Evolutionary conservation across 2,797 vertebrate species (phyloP), one percentile per base, ranked within the genome.

Genomic region (Morus bassanus): DNA sequence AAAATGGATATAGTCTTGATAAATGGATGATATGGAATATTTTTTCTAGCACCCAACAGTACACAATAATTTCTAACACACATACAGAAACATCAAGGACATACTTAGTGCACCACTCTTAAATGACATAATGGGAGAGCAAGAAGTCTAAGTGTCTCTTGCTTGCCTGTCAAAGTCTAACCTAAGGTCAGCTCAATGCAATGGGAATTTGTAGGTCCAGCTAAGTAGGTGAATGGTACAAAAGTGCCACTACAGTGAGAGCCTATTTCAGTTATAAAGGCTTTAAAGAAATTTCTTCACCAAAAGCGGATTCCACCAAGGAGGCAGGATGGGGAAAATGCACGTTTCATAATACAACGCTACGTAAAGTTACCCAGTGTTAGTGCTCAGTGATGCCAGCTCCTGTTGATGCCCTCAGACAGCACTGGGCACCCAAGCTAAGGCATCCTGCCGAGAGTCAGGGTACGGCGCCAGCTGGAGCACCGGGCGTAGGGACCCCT

Each of bases 401-500:
- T 48, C 43, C 28, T 48, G 23, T 13, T 27, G 43, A 69, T 37
- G 64, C 23, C 45, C 18, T 59, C 23, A 28, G 35, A 50, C 18
- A 23, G 45, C 1, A 3, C 35, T 60, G 45, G 79, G 45, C 19
- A 51, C 54, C 39, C 5, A 9, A 45, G 61, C 25, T 35, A 18
- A 35, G 14, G 27, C 14, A 51, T 27, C 23, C 37, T 21, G 41
- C 64, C 33, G n/a, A 37, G 18, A 39, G n/a, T 2, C 0, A 2
- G 45, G 31, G 35, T 50, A 28, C 6, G 1, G 43, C n/a, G 37
- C n/a, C 64, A 22, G 41, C n/a, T 12, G 6, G 7, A 37, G 37
- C 11, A 2, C 31, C 0, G 18, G 22, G 16, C 6, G 2, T 1
- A 28, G 9, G 59, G 41, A 63, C 6, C 12, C 33, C 37, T 50